Evolutionary conservation across 2,888 invertebrate species (phyloP).

Genomic region (Monopis laevigella): DNA sequence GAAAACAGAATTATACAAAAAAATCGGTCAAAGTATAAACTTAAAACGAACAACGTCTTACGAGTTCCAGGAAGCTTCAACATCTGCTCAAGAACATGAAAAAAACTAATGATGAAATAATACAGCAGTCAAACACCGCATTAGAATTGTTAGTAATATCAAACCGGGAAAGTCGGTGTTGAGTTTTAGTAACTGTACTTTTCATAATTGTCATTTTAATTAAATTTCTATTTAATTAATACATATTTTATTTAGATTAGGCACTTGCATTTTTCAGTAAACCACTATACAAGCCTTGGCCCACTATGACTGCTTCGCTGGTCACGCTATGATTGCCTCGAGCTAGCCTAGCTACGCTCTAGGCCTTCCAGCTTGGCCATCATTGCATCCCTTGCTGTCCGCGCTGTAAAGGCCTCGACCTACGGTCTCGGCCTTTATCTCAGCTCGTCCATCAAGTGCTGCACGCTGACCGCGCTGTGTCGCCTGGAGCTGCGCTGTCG

Average conservation of each 20-base stretch:
- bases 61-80: conserved; percentile 5
- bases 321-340: too few relatives aligned
- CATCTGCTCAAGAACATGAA: conserved; percentile 7
- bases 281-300: conserved; percentile 3
- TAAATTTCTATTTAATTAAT: neutral
- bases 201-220: neutral
- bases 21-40: conserved; percentile 13
- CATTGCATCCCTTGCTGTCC: too few relatives aligned
- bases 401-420: too few relatives aligned
- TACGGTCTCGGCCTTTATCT: too few relatives aligned
- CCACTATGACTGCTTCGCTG: conserved; percentile 7
- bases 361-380: too few relatives aligned
- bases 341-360: too few relatives aligned
- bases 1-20: conserved; percentile 12
- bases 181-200: too few relatives aligned
- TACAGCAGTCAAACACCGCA: too few relatives aligned
- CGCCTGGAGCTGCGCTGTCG: too few relatives aligned
- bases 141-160: neutral
- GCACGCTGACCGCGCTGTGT: too few relatives aligned
- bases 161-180: neutral
- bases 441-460: too few relatives aligned
- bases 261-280: conserved; percentile 1
- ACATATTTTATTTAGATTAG: conserved; percentile 3
- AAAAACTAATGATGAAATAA: conserved; percentile 2
- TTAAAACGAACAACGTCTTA: conserved; percentile 7